A percentile compares a stretch with the other conserved stretches of the same genome.
These are phyloP conservation scores for Druon quercuslanigerum DNA, from an alignment of 1,140 invertebrate species.

Conservation along the genomic window DNA sequence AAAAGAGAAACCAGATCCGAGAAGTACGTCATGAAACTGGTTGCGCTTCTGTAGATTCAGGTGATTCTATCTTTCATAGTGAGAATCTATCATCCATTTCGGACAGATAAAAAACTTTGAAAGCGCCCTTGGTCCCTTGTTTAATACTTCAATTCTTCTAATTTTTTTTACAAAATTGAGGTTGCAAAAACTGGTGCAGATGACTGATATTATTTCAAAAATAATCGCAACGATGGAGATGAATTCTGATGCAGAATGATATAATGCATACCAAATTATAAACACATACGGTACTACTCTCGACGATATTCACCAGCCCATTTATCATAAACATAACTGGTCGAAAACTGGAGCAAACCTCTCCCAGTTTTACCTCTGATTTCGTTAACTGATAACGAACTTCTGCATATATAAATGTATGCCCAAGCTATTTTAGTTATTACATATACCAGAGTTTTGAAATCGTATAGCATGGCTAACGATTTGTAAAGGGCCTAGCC, in stretches of 20 bases:
- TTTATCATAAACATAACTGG: conserved; percentile 11
- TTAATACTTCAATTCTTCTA: background rate
- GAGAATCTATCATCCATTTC: background rate
- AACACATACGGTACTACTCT: background rate
- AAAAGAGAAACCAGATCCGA: background rate
- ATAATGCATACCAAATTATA: background rate
- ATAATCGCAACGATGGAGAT: background rate
- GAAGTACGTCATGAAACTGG: background rate
- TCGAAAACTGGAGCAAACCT: conserved; percentile 1
- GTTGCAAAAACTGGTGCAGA: background rate
- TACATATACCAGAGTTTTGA: no score
- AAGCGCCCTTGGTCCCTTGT: background rate
- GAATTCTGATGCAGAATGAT: background rate
- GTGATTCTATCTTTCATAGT: background rate
- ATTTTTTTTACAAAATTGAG: background rate
- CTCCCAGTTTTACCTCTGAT: background rate
- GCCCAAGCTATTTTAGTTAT: no score
- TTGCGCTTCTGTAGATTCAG: background rate
- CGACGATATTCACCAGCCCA: background rate
- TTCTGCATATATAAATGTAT: background rate
- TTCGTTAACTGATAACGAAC: background rate
- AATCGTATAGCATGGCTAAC: no score
- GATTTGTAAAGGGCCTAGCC: no score
- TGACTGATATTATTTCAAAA: background rate
- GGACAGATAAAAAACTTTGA: background rate